Evolutionary conservation across 1,140 invertebrate species (phyloP).

Genomic region (Hycleus phaleratus): DNA sequence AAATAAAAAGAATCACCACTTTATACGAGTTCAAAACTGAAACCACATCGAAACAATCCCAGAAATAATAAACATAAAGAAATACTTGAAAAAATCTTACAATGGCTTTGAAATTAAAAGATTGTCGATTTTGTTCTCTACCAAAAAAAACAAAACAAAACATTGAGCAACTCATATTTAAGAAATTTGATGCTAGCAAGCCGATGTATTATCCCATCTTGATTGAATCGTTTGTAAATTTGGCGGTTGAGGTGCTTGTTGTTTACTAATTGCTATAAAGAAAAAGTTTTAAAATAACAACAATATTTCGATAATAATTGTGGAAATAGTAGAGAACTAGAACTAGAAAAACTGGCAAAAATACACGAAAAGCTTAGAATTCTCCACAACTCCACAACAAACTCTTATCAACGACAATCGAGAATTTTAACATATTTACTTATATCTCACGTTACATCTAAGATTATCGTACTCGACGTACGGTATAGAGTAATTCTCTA

Average conservation of each 20-base stretch:
- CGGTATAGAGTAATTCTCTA: too few relatives aligned
- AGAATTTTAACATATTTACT: not conserved
- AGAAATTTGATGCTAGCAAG: conserved; percentile 28
- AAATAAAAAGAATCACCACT: too few relatives aligned
- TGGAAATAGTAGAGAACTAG: conserved; percentile 1
- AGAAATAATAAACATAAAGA: too few relatives aligned
- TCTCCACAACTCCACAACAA: not conserved
- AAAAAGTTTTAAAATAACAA: not conserved
- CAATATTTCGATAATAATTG: not conserved
- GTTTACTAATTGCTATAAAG: conserved; percentile 26
- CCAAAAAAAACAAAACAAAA: conserved; percentile 5
- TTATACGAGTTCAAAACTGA: too few relatives aligned
- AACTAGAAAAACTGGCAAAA: not conserved
- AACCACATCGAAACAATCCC: too few relatives aligned
- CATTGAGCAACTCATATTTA: not conserved
- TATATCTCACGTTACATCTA: not conserved
- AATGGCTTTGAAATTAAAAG: too few relatives aligned
- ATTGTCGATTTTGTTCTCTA: too few relatives aligned
- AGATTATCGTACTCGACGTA: too few relatives aligned
- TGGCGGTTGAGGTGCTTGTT: conserved; percentile 29
- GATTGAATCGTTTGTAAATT: conserved; percentile 10
- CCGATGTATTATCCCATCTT: conserved; percentile 25
- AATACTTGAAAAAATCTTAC: too few relatives aligned
- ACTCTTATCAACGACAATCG: not conserved
- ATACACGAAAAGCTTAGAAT: not conserved